A percentile compares a stretch with the other conserved stretches of the same genome.
Evolutionary conservation across 2,113 vertebrate species (phyloP).

Genomic region (Oostethus manadensis): DNA sequence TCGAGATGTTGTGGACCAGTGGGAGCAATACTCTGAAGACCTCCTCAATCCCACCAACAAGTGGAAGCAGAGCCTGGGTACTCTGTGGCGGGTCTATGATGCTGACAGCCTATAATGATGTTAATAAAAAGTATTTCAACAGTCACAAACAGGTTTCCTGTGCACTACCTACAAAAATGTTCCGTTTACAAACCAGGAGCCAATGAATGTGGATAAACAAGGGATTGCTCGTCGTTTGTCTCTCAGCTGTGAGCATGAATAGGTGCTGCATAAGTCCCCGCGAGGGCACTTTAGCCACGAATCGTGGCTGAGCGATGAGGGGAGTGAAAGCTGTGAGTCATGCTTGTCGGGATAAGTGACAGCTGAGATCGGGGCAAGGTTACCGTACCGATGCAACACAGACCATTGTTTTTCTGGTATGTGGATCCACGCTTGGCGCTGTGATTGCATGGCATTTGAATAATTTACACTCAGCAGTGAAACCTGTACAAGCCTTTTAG

Average conservation of each 20-base stretch:
- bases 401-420: conserved; percentile 2
- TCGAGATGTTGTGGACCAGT: too few species aligned
- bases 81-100: too few species aligned
- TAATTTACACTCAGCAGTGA: conserved; percentile 19
- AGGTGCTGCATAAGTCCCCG: conserved; percentile 35
- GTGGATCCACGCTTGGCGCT: conserved; percentile 9
- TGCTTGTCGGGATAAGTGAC: conserved; percentile 48
- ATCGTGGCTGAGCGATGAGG: conserved; percentile 38
- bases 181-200: too few species aligned
- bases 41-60: too few species aligned
- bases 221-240: conserved; percentile 24
- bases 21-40: too few species aligned
- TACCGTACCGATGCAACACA: conserved; percentile 23
- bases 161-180: too few species aligned
- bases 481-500: conserved; percentile 13
- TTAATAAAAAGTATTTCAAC: too few species aligned
- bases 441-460: conserved; percentile 16
- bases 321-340: conserved; percentile 41
- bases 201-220: too few species aligned
- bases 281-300: conserved; percentile 51
- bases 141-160: too few species aligned
- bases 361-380: conserved; percentile 56
- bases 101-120: too few species aligned
- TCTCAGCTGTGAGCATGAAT: conserved; percentile 30
- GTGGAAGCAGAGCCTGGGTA: too few species aligned